Evolutionary conservation across 2,797 vertebrate species (phyloP), one percentile per base, ranked within the genome.

Genomic region (Tachyglossus aculeatus): DNA sequence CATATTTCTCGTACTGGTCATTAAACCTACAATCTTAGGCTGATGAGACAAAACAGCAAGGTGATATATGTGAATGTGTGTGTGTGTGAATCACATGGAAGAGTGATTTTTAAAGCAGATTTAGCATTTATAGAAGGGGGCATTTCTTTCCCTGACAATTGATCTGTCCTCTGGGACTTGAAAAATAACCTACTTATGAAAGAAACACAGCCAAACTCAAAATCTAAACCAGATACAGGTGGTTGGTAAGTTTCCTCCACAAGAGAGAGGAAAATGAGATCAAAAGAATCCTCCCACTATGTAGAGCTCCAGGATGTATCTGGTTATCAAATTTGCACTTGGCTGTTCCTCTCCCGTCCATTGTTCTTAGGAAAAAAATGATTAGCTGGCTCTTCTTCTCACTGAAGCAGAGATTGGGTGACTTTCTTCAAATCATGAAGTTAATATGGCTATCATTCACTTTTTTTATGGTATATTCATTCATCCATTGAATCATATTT

Each of bases 151-250:
- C 74, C 84, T 50, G 9, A 0, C 21, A 61, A 32, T 40, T 32
- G 66, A 69, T 72, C 62, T 32, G 57, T 85, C 82, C 84, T 81
- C 71, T n/a, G 64, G 79, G 69, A 62, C 60, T 82, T 88, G 80
- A 72, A 87, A 89, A 75, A 77, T 7, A 74, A 84, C 61, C 48
- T 37, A 58, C 76, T 72, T 53, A 48, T 41, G 51, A 78, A 69
- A 66, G 75, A 21, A 62, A 27, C 6, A 19, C 62, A 57, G 81
- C 76, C 13, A 31, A 73, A 58, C 60, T 51, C 68, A 68, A 84
- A 92, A 91, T 92, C 1, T 0, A 82, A 90, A 92, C 53, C 89
- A 91, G 90, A 90, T 76, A 65, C 11, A 52, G 36, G 65, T 74
- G 19, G 76, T 61, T 56, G 58, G 48, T 53, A 82, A 71, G 50